phyloP scores from a whole-genome alignment of 2,888 invertebrate genomes.

The Thelaira solivaga region DNA sequence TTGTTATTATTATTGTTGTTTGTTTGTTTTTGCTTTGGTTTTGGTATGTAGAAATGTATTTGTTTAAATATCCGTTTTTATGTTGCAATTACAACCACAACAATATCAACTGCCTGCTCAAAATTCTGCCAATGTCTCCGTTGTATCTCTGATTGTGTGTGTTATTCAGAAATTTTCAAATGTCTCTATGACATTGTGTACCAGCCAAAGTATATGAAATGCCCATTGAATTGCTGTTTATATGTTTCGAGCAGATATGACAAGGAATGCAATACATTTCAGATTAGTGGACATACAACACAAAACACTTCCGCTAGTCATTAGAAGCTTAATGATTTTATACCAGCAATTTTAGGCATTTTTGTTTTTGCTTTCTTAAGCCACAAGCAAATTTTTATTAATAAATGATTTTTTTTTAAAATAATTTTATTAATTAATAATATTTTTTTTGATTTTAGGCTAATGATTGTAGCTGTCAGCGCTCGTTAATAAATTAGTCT shows the following conservation, averaged over 20 bases:
- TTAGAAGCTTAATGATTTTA: conserved; percentile 46
- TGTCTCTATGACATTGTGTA: conserved; percentile 16
- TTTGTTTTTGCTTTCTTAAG: not conserved
- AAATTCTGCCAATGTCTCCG: conserved; percentile 46
- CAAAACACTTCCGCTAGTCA: conserved; percentile 2
- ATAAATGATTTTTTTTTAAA: not conserved
- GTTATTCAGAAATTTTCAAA: not conserved
- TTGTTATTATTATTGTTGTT: conserved; percentile 1
- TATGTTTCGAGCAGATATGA: conserved; percentile 50
- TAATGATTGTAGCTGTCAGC: too few species aligned
- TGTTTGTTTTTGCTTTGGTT: conserved; percentile 13
- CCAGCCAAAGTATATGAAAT: conserved; percentile 43
- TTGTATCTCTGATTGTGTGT: not conserved
- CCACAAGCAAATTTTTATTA: not conserved
- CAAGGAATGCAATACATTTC: conserved; percentile 56
- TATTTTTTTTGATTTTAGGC: too few species aligned
- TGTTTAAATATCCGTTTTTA: conserved; percentile 61
- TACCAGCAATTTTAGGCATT: conserved; percentile 25
- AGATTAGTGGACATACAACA: not conserved
- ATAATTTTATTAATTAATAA: too few species aligned
- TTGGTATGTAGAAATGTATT: conserved; percentile 21
- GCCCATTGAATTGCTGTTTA: conserved; percentile 43
- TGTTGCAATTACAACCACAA: conserved; percentile 62
- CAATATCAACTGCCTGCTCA: conserved; percentile 58
- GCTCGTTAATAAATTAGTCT: too few species aligned